Evolutionary conservation across 1,140 invertebrate genomes (phyloP), one percentile per base, ranked within the genome.

Genomic region (Hypothenemus hampei): DNA sequence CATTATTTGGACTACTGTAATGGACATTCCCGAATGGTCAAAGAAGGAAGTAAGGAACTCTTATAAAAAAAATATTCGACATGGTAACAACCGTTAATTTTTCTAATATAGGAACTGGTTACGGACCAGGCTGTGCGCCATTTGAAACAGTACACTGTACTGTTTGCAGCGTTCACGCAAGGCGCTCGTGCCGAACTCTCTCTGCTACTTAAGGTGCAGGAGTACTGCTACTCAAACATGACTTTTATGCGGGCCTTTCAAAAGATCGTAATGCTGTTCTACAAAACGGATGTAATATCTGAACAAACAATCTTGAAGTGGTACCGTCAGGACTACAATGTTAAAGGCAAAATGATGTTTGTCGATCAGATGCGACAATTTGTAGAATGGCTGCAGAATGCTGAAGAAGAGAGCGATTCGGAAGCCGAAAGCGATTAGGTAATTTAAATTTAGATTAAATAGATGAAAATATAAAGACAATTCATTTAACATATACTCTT

Each of bases 211-310:
- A 92, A 91, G 72, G 86, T 97, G 62, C 94, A 97, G 75, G 93
- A 97, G 69, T 98, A 89, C 75, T 98, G 94, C 75, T 97, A 97
- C 73, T 93, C 95, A 68, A 97, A 98, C 77, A 97, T 97, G 91
- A 93, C 90, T 73, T 97, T 98, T 73, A 93, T 97, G 89, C 94
- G 95, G 73, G 90, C 91, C 71, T 98, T 97, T 82, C 91, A 93
- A 68, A 97, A 97, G 76, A 95, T 98, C 66, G 86, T 97, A 66
- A 81, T 97, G 72, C 83, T 97, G 63, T 87, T 97, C 75, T 98
- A 98, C 77, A 95, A 94, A 82, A 90, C 83, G 63, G 90, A 95
- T 74, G 87, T 96, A 21, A 77, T 97, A 46, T 90, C 89, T 1
- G 93, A 96, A 77, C 90, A 91, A 72, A 84, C 87, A 39, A 93